These are phyloP conservation scores for Nycticebus coucang DNA, from an alignment of 2,113 vertebrate species.

Conservation along the genomic window DNA sequence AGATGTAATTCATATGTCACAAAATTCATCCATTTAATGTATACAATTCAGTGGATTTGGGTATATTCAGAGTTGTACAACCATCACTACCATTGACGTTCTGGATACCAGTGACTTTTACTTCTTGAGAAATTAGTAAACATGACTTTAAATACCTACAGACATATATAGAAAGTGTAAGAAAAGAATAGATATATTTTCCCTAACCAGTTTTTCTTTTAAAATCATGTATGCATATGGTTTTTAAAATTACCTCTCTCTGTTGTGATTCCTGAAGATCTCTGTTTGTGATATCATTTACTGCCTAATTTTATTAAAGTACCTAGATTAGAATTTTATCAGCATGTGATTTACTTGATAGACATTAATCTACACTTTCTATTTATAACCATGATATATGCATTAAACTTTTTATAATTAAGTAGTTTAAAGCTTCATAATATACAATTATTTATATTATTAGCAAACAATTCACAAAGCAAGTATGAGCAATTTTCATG, in stretches of 20 bases:
- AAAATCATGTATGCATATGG: not conserved
- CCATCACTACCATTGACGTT: not conserved
- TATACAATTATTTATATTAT: slow-evolving; percentile 10
- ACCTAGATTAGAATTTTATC: not conserved
- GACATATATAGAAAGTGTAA: not conserved
- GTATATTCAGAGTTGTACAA: not conserved
- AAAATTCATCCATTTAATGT: not conserved
- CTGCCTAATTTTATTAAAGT: not conserved
- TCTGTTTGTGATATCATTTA: not conserved
- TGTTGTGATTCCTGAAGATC: not conserved
- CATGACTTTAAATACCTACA: not conserved
- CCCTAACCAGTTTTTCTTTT: not conserved
- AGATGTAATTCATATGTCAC: not conserved
- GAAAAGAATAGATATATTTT: not conserved
- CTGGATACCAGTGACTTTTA: not conserved
- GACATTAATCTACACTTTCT: not conserved
- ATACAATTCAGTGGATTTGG: not conserved
- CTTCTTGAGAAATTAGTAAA: not conserved
- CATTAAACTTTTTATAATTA: not conserved
- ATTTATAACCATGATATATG: not conserved
- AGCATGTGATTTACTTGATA: not conserved
- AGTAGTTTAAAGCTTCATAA: slow-evolving; percentile 16
- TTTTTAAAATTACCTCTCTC: not conserved
- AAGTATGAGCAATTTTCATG: slow-evolving; percentile 35
- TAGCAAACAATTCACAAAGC: not conserved